Conservation (phyloP, 2,113 vertebrate genomes). For the Nerophis ophidion region DNA sequence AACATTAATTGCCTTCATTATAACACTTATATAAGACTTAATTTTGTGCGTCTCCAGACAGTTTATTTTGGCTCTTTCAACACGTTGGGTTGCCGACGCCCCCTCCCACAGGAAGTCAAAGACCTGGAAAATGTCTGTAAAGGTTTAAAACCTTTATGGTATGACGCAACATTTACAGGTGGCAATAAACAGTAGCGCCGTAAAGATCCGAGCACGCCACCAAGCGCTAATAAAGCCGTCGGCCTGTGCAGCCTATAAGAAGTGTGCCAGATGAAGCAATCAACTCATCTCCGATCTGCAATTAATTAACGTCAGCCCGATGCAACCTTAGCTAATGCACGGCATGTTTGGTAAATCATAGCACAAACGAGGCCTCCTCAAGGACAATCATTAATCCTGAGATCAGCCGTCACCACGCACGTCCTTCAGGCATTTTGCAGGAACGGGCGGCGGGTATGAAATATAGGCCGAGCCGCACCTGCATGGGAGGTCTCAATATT, state of each 20-base stretch:
- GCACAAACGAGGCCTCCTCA: constrained; percentile 53
- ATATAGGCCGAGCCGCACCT: constrained; percentile 9
- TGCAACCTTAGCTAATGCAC: constrained; percentile 28
- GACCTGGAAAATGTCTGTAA: constrained; percentile 13
- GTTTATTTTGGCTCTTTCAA: too few species aligned
- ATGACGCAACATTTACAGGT: constrained; percentile 12
- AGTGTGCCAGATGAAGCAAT: constrained; percentile 37
- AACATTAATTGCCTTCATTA: too few species aligned
- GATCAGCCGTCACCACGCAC: constrained; percentile 36
- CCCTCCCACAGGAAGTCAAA: constrained; percentile 8
- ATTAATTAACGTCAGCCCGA: constrained; percentile 45
- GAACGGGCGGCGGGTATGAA: constrained; percentile 3
- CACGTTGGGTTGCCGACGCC: too few species aligned
- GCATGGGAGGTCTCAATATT: constrained; percentile 1
- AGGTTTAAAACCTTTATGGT: constrained; percentile 12
- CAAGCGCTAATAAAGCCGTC: constrained; percentile 35
- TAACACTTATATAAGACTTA: too few species aligned
- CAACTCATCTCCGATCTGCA: constrained; percentile 38
- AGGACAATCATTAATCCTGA: constrained; percentile 57
- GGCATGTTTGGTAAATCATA: constrained; percentile 44
- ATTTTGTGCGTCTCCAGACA: too few species aligned
- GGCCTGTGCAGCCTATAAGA: constrained; percentile 12
- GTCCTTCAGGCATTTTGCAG: constrained; percentile 42
- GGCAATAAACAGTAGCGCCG: constrained; percentile 18
- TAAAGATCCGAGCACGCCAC: constrained; percentile 30